Conservation (phyloP, 2,888 invertebrate genomes). For the Xestobium rufovillosum region DNA sequence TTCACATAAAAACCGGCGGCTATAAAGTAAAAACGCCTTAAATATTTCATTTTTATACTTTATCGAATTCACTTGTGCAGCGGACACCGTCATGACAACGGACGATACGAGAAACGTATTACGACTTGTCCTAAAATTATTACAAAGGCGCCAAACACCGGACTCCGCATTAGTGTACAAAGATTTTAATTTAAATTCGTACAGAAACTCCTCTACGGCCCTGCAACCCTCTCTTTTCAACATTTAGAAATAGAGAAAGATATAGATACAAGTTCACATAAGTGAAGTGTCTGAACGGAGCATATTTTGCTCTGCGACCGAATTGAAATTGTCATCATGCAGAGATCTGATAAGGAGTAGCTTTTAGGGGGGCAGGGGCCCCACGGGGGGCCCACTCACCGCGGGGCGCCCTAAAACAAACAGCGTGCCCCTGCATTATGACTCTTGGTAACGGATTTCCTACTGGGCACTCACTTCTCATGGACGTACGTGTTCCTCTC, state of each 20-base stretch:
- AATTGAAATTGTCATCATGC: conserved; percentile 44
- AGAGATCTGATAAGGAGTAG: conserved; percentile 44
- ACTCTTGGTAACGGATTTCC: conserved; percentile 39
- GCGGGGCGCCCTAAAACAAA: conserved; percentile 42
- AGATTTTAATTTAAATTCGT: conserved; percentile 28
- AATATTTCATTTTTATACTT: conserved; percentile 39
- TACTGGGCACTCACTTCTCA: conserved; percentile 32
- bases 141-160: conserved; percentile 38
- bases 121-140: conserved; percentile 36
- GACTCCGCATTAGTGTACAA: conserved; percentile 33
- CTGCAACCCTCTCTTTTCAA: neutral
- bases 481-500: neutral
- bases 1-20: conserved; percentile 26
- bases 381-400: conserved; percentile 32
- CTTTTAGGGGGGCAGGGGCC: conserved; percentile 36
- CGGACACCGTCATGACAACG: conserved; percentile 35
- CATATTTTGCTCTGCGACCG: conserved; percentile 30
- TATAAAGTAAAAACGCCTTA: conserved; percentile 25
- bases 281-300: conserved; percentile 15
- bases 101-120: conserved; percentile 37
- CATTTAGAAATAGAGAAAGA: conserved; percentile 11
- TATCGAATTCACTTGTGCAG: conserved; percentile 34
- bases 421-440: conserved; percentile 40
- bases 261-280: conserved; percentile 6
- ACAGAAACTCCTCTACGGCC: neutral